Conservation (phyloP, 2,113 vertebrate species). For the Ginglymostoma cirratum region DNA sequence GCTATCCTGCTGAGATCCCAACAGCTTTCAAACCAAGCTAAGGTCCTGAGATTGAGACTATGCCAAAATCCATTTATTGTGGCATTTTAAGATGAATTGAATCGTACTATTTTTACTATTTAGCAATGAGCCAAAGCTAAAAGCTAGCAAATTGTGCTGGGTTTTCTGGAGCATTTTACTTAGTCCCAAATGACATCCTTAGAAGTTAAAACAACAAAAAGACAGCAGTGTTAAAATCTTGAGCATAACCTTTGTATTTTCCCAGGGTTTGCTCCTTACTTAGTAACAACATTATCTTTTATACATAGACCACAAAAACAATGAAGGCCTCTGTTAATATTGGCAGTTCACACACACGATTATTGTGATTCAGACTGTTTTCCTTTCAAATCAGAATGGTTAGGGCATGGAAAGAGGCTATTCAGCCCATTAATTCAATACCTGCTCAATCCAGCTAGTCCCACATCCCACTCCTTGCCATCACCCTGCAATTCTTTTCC, state of each 20-base stretch:
- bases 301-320: background rate
- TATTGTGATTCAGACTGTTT: background rate
- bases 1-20: constrained; percentile 28
- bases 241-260: background rate
- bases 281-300: background rate
- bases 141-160: constrained; percentile 25
- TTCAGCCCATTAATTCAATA: background rate
- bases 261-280: background rate
- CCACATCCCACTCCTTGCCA: too few relatives aligned
- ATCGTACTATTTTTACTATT: constrained; percentile 30
- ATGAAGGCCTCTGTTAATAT: background rate
- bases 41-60: constrained; percentile 19
- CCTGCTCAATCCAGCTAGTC: background rate
- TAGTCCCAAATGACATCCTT: background rate
- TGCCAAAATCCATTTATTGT: constrained; percentile 32
- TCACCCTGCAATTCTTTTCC: too few relatives aligned
- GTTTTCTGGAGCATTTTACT: constrained; percentile 13
- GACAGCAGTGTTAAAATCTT: constrained; percentile 4
- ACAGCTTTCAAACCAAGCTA: background rate
- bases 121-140: background rate
- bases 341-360: background rate
- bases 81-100: constrained; percentile 28
- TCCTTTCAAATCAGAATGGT: background rate
- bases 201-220: constrained; percentile 22
- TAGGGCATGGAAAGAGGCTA: background rate